Conservation (phyloP, 2,888 invertebrate genomes). For the Callyntrura guangdongensis region DNA sequence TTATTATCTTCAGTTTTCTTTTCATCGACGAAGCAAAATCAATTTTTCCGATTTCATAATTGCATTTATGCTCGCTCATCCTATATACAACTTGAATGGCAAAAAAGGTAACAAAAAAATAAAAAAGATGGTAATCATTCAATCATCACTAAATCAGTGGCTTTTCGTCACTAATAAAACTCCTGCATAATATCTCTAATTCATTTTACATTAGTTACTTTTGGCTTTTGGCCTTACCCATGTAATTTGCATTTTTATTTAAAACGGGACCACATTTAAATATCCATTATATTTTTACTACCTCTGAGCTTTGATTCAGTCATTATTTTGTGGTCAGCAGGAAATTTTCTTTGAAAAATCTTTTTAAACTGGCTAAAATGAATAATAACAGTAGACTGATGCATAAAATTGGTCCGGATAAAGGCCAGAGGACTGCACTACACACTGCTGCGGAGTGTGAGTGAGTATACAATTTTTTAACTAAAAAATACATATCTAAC, state of each 20-base stretch:
- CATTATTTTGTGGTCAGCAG: neutral
- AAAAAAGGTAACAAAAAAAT: neutral
- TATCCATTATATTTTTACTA: neutral
- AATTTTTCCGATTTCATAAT: slow-evolving; percentile 16
- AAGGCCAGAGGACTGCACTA: neutral
- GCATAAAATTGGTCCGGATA: no score
- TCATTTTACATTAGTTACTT: neutral
- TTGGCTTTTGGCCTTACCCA: neutral
- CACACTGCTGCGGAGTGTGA: neutral
- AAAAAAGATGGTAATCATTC: slow-evolving; percentile 32
- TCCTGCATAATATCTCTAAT: slow-evolving; percentile 3
- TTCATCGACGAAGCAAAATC: slow-evolving; percentile 25
- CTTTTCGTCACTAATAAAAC: slow-evolving; percentile 20
- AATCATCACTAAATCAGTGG: slow-evolving; percentile 40
- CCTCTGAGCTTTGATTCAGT: neutral
- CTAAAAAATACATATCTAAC: neutral
- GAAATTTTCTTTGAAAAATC: neutral
- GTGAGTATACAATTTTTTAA: neutral
- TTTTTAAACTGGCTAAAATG: neutral
- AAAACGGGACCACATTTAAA: slow-evolving; percentile 29
- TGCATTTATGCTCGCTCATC: neutral
- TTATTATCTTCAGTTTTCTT: slow-evolving; percentile 21
- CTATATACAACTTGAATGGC: neutral
- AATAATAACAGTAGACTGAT: no score
- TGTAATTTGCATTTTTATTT: slow-evolving; percentile 66